Evolutionary conservation across 2,797 vertebrate species (phyloP).

Genomic region (Urophycis tenuis): DNA sequence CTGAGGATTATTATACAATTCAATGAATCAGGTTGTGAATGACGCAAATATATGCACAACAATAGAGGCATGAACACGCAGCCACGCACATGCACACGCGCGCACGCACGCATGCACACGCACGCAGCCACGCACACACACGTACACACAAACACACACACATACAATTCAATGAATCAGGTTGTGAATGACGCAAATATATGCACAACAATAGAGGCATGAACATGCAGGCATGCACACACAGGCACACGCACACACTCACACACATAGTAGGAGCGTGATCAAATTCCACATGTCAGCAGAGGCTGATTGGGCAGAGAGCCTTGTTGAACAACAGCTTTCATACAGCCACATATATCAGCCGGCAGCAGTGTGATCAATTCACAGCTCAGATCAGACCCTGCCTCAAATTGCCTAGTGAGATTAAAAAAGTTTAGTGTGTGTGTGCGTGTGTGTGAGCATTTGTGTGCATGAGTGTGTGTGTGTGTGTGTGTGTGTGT

Average conservation of each 20-base stretch:
- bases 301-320: constrained; percentile 7
- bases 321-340: constrained; percentile 21
- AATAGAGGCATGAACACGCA: not conserved
- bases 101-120: not conserved
- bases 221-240: not conserved
- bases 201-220: not conserved
- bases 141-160: too few species aligned
- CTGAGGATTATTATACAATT: not conserved
- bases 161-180: too few species aligned
- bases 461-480: not conserved
- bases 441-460: constrained; percentile 6
- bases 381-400: constrained; percentile 23
- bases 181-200: constrained; percentile 1
- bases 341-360: constrained; percentile 35
- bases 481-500: not conserved
- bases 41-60: constrained; percentile 3
- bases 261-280: not conserved
- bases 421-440: constrained; percentile 45
- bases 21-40: not conserved
- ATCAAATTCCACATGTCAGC: constrained; percentile 29
- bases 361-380: constrained; percentile 28
- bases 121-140: too few species aligned
- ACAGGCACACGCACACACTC: not conserved
- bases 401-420: constrained; percentile 16
- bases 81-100: not conserved